phyloP scores from a whole-genome alignment of 2,797 vertebrate species.

The Pelochelys cantorii region DNA sequence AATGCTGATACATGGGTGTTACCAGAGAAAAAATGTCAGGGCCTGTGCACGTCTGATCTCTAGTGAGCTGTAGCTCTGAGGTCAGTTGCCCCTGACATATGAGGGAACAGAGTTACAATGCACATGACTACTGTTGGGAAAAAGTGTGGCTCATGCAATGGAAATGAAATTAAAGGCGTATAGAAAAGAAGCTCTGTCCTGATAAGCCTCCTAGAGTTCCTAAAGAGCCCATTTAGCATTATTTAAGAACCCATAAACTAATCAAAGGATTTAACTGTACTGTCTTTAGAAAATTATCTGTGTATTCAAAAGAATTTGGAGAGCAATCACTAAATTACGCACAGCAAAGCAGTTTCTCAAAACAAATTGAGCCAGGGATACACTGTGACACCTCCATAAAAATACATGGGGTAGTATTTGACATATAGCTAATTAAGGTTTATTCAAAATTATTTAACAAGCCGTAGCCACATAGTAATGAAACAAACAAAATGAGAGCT shows the following conservation, averaged over 20 bases:
- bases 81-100: constrained; percentile 10
- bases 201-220: constrained; percentile 54
- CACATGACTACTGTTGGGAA: constrained; percentile 40
- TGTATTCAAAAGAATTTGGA: not conserved
- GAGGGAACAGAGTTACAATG: not conserved
- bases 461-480: constrained; percentile 27
- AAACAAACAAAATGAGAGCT: not conserved
- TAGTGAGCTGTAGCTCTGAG: constrained; percentile 23
- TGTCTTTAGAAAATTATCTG: not conserved
- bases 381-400: not conserved
- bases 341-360: not conserved
- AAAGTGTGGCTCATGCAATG: constrained; percentile 33
- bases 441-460: constrained; percentile 27
- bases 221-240: constrained; percentile 50
- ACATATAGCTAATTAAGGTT: constrained; percentile 8
- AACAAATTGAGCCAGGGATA: not conserved
- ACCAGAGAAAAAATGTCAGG: not conserved
- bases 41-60: constrained; percentile 34
- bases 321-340: not conserved
- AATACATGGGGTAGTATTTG: not conserved
- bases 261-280: constrained; percentile 65
- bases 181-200: constrained; percentile 54
- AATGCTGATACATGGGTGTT: not conserved
- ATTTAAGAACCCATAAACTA: constrained; percentile 44
- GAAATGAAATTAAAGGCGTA: constrained; percentile 35